phyloP scores from a whole-genome alignment of 2,888 invertebrate genomes.

The Meloe dianella region DNA sequence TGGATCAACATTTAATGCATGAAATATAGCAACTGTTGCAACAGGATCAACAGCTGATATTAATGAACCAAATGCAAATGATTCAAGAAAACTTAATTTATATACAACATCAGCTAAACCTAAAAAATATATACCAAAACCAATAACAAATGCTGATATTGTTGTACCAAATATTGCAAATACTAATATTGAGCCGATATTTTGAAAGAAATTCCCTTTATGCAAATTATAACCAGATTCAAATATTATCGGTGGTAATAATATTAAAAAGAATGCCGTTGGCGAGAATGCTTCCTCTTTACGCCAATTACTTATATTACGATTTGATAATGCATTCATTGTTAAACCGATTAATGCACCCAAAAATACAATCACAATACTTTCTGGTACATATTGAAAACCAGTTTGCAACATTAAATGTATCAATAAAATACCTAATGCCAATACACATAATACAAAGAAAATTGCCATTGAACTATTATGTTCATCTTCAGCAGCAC shows the following conservation, averaged over 20 bases:
- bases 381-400: conserved; percentile 96
- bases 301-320: conserved; percentile 92
- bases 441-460: conserved; percentile 94
- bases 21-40: conserved; percentile 98
- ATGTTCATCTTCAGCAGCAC: conserved; percentile 94
- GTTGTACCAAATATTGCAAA: conserved; percentile 98
- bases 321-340: conserved; percentile 86
- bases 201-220: conserved; percentile 95
- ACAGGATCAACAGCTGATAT: conserved; percentile 99
- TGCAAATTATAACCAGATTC: conserved; percentile 99
- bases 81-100: conserved; percentile 91
- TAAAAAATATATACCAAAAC: conserved; percentile 92
- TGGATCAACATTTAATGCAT: conserved; percentile 96
- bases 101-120: conserved; percentile 93
- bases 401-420: conserved; percentile 95
- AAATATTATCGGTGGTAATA: conserved; percentile 98
- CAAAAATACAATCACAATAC: conserved; percentile 94
- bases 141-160: conserved; percentile 96
- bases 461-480: conserved; percentile 97
- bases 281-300: conserved; percentile 98
- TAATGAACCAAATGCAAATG: conserved; percentile 97
- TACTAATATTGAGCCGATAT: conserved; percentile 97
- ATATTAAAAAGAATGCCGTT: conserved; percentile 95
- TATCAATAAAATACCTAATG: conserved; percentile 91
- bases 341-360: conserved; percentile 92